phyloP scores from a whole-genome alignment of 2,888 invertebrate species.

The Callyntrura sp. region DNA sequence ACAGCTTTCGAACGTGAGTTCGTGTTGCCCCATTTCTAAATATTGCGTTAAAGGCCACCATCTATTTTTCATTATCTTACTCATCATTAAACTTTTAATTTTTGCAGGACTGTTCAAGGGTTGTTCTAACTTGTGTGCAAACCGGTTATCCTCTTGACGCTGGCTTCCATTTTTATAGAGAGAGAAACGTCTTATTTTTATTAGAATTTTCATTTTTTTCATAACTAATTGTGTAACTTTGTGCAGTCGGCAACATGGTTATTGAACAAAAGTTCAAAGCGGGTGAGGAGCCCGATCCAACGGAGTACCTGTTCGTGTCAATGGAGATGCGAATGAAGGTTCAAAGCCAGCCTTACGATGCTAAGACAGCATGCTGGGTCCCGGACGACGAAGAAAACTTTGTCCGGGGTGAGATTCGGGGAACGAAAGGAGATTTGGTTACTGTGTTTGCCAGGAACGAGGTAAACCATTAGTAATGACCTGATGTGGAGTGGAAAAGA shows the following conservation, averaged over 20 bases:
- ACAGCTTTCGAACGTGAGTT: slow-evolving; percentile 79
- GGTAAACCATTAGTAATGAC: slow-evolving; percentile 55
- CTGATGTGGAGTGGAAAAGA: no score
- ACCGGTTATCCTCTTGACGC: slow-evolving; percentile 28
- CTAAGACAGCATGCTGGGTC: slow-evolving; percentile 99
- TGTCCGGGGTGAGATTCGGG: slow-evolving; percentile 98
- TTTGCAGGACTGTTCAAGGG: slow-evolving; percentile 79
- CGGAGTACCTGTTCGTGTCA: slow-evolving; percentile 97
- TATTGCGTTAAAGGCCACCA: background rate
- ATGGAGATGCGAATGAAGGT: slow-evolving; percentile 98
- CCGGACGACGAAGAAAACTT: slow-evolving; percentile 99
- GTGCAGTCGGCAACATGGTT: slow-evolving; percentile 71
- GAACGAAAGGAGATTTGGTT: slow-evolving; percentile 99
- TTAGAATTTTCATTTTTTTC: slow-evolving; percentile 52
- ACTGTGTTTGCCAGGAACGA: slow-evolving; percentile 88
- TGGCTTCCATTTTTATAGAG: slow-evolving; percentile 65
- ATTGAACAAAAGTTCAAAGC: slow-evolving; percentile 81
- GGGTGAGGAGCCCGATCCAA: slow-evolving; percentile 94
- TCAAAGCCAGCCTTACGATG: slow-evolving; percentile 99
- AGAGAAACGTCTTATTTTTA: slow-evolving; percentile 57
- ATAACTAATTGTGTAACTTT: slow-evolving; percentile 38
- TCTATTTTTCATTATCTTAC: background rate
- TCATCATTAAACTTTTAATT: background rate
- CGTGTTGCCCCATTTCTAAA: background rate
- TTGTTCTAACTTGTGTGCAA: slow-evolving; percentile 70